Conservation (phyloP, 2,113 vertebrate genomes). For the Sprattus sprattus region DNA sequence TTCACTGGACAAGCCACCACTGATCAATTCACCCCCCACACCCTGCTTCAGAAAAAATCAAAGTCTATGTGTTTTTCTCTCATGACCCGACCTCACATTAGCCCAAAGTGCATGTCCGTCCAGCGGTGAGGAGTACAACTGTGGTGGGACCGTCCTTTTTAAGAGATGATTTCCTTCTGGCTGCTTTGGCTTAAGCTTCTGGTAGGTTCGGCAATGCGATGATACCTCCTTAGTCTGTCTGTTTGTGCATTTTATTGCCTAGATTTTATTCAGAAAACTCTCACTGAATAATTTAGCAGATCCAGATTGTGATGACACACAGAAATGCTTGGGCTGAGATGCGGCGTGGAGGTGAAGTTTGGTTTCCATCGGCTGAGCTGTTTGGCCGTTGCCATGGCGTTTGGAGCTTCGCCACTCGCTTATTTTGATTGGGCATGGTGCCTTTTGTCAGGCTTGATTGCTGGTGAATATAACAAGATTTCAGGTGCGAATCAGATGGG, state of each 20-base stretch:
- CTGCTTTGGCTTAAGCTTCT: slow-evolving; percentile 44
- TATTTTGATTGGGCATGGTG: slow-evolving; percentile 45
- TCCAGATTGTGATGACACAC: slow-evolving; percentile 41
- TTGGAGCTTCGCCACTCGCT: slow-evolving; percentile 52
- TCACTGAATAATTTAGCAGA: slow-evolving; percentile 54
- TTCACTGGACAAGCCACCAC: neutral
- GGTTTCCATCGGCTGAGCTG: slow-evolving; percentile 56
- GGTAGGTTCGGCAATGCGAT: slow-evolving; percentile 40
- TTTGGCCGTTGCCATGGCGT: slow-evolving; percentile 65
- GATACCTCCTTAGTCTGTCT: slow-evolving; percentile 32
- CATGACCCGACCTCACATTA: neutral
- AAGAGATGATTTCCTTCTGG: slow-evolving; percentile 58
- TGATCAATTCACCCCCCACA: neutral
- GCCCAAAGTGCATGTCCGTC: neutral
- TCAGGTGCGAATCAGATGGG: slow-evolving; percentile 33
- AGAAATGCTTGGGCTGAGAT: slow-evolving; percentile 36
- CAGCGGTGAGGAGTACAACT: neutral
- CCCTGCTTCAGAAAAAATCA: neutral
- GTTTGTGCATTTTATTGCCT: slow-evolving; percentile 15
- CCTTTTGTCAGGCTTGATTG: slow-evolving; percentile 40
- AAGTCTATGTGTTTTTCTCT: slow-evolving; percentile 9
- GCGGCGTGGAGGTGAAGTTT: slow-evolving; percentile 48
- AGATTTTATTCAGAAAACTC: slow-evolving; percentile 26
- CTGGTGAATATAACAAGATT: slow-evolving; percentile 21
- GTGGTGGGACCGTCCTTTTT: slow-evolving; percentile 3